Conservation (phyloP, 2,797 vertebrate species). For the Arnoldichthys spilopterus region DNA sequence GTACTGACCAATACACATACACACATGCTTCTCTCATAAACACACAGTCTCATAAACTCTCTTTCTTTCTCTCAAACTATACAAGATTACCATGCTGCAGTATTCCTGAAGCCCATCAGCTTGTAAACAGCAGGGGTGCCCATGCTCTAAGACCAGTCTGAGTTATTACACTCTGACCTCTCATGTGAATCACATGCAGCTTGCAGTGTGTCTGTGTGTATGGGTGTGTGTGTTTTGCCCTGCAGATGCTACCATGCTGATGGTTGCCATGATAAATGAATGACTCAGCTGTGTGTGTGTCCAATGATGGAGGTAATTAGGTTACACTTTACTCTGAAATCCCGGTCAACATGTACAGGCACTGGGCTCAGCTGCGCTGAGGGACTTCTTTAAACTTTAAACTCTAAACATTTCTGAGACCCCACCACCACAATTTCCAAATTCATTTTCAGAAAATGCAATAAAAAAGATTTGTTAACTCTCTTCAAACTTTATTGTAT, state of each 20-base stretch:
- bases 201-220: neutral
- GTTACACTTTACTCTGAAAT: neutral
- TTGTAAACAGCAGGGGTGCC: neutral
- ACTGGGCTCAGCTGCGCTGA: too few relatives aligned
- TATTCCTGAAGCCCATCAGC: conserved; percentile 7
- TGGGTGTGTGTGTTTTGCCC: neutral
- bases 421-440: too few relatives aligned
- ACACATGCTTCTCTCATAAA: conserved; percentile 8
- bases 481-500: too few relatives aligned
- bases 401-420: too few relatives aligned
- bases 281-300: neutral
- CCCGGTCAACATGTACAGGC: neutral
- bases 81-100: too few relatives aligned
- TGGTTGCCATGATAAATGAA: neutral
- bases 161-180: neutral
- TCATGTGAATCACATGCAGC: neutral
- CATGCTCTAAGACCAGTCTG: neutral
- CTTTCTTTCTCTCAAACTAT: neutral
- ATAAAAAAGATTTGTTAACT: too few relatives aligned
- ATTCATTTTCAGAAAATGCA: too few relatives aligned
- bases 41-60: conserved; percentile 7
- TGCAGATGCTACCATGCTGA: neutral
- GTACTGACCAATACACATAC: conserved; percentile 49
- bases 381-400: too few relatives aligned
- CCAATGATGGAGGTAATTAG: conserved; percentile 2